Conservation (phyloP, 1,140 invertebrate species). For the Lepeophtheirus salmonis region DNA sequence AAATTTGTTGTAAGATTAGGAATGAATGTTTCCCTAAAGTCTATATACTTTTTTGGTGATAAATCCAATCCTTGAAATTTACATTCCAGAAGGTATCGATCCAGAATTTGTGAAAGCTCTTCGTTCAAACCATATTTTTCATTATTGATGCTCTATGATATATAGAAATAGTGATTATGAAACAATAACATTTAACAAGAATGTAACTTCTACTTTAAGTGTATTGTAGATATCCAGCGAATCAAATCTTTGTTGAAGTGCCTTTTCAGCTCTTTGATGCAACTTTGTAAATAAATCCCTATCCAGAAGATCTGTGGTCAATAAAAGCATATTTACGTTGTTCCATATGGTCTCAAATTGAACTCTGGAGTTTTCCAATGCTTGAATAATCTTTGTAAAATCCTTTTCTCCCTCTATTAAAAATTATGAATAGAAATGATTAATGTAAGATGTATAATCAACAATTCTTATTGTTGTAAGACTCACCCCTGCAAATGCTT, state of each 20-base stretch:
- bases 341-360: constrained; percentile 12
- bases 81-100: constrained; percentile 59
- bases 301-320: constrained; percentile 11
- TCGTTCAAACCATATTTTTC: constrained; percentile 35
- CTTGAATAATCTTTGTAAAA: constrained; percentile 3
- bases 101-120: constrained; percentile 46
- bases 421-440: not conserved
- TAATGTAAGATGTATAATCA: not conserved
- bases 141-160: constrained; percentile 30
- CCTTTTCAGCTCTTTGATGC: constrained; percentile 26
- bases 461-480: too few relatives aligned
- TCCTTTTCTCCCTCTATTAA: constrained; percentile 2
- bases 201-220: constrained; percentile 24
- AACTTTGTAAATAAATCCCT: constrained; percentile 23
- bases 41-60: constrained; percentile 25
- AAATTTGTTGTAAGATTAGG: not conserved
- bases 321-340: not conserved
- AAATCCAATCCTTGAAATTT: constrained; percentile 53
- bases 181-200: too few relatives aligned
- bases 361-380: constrained; percentile 1
- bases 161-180: not conserved
- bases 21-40: constrained; percentile 16
- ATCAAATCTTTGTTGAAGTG: constrained; percentile 26
- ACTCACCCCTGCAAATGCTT: constrained; percentile 32
- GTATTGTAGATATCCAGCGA: constrained; percentile 27